phyloP scores from a whole-genome alignment of 2,113 vertebrate genomes.

The Lucifuga dentata region DNA sequence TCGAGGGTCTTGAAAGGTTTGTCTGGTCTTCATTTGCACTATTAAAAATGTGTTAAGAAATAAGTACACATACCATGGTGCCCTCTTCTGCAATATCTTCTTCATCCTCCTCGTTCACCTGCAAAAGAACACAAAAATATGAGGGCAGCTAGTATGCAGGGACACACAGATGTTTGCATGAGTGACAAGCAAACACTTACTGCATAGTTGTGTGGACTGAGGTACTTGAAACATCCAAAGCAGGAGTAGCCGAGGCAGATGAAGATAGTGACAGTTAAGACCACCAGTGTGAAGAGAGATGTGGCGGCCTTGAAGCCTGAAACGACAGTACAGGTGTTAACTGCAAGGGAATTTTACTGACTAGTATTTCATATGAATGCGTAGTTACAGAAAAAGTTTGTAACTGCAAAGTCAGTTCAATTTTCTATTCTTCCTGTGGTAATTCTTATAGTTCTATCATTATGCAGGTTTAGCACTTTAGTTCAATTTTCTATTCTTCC shows the following conservation, averaged over 20 bases:
- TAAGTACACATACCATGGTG: constrained; percentile 52
- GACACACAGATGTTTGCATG: background rate
- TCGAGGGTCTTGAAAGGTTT: background rate
- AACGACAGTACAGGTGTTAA: constrained; percentile 21
- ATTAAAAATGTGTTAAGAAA: background rate
- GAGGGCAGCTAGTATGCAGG: background rate
- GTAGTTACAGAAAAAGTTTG: no score
- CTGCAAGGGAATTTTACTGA: no score
- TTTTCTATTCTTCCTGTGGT: no score
- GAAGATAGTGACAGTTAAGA: constrained; percentile 86
- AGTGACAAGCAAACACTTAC: constrained; percentile 74
- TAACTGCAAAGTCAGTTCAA: no score
- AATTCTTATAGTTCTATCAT: no score
- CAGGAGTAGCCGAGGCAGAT: constrained; percentile 87
- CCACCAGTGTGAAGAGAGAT: constrained; percentile 90
- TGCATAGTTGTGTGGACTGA: constrained; percentile 90
- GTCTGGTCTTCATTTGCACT: background rate
- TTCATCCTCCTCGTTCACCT: constrained; percentile 76
- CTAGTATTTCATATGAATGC: no score
- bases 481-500: no score
- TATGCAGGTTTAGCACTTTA: no score
- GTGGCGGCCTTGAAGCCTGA: constrained; percentile 88
- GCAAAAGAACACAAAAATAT: constrained; percentile 13
- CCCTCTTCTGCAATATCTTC: constrained; percentile 59
- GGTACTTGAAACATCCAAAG: constrained; percentile 92